Evolutionary conservation across 1,140 invertebrate species (phyloP).

Genomic region (Procambarus virginalis): DNA sequence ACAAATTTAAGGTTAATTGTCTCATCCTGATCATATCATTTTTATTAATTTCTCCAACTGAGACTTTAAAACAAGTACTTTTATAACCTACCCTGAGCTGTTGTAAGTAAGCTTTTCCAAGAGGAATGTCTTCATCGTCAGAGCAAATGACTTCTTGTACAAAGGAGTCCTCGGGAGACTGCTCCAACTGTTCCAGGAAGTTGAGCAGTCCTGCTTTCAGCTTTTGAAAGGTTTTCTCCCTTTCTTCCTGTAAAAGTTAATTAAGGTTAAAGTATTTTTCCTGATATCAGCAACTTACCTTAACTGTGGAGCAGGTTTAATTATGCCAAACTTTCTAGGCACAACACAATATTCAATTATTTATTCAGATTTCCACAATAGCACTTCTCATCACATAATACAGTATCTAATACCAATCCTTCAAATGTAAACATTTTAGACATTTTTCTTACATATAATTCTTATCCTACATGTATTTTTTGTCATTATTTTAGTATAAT

Average conservation of each 20-base stretch:
- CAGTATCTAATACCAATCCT: too few relatives aligned
- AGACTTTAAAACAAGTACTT: background rate
- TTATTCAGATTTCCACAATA: too few relatives aligned
- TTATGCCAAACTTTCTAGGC: too few relatives aligned
- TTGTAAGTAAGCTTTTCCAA: conserved; percentile 41
- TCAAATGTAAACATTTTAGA: too few relatives aligned
- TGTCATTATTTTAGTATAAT: too few relatives aligned
- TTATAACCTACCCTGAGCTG: conserved; percentile 32
- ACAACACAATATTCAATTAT: too few relatives aligned
- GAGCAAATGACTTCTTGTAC: conserved; percentile 36
- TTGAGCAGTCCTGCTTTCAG: conserved; percentile 37
- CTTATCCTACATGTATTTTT: too few relatives aligned
- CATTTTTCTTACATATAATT: too few relatives aligned
- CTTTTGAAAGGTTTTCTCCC: conserved; percentile 32
- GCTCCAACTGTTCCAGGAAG: conserved; percentile 50
- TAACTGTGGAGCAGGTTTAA: too few relatives aligned
- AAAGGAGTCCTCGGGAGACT: conserved; percentile 51
- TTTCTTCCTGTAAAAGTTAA: conserved; percentile 9
- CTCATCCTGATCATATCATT: background rate
- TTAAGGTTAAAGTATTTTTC: too few relatives aligned
- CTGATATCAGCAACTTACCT: too few relatives aligned
- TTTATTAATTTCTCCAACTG: background rate
- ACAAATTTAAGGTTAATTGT: background rate
- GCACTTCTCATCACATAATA: too few relatives aligned
- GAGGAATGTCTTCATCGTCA: conserved; percentile 39